A percentile compares a stretch with the other conserved stretches of the same genome.
Evolutionary conservation across 2,888 invertebrate species (phyloP).

Genomic region (Morinoia aosen): DNA sequence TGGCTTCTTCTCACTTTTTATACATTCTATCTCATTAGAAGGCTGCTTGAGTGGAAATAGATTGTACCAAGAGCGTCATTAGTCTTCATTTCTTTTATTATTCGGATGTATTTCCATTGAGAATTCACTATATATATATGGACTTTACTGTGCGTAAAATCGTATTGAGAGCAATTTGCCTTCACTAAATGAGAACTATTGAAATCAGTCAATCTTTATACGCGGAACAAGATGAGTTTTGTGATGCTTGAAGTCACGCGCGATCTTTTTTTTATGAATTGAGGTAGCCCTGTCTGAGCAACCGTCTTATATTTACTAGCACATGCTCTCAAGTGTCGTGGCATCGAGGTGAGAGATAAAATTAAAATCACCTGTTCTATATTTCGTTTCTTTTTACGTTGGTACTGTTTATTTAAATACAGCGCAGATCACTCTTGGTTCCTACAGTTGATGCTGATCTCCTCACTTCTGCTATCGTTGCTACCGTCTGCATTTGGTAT

Average conservation of each 20-base stretch:
- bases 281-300: no score
- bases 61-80: neutral
- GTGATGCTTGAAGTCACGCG: neutral
- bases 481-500: neutral
- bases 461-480: no score
- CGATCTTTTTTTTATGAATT: neutral
- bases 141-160: neutral
- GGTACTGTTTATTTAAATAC: neutral
- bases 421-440: neutral
- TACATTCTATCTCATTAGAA: neutral
- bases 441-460: neutral
- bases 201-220: neutral
- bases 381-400: neutral
- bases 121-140: neutral
- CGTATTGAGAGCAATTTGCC: neutral
- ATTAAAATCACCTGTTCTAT: neutral
- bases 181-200: neutral
- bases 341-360: neutral
- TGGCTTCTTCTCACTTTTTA: neutral
- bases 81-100: neutral
- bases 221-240: neutral
- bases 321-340: neutral
- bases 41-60: neutral
- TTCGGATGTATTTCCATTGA: neutral
- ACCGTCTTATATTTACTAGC: neutral